Base-by-base conservation (phyloP, 2,113 vertebrate genomes). In the Hyperoodon ampullatus region DNA sequence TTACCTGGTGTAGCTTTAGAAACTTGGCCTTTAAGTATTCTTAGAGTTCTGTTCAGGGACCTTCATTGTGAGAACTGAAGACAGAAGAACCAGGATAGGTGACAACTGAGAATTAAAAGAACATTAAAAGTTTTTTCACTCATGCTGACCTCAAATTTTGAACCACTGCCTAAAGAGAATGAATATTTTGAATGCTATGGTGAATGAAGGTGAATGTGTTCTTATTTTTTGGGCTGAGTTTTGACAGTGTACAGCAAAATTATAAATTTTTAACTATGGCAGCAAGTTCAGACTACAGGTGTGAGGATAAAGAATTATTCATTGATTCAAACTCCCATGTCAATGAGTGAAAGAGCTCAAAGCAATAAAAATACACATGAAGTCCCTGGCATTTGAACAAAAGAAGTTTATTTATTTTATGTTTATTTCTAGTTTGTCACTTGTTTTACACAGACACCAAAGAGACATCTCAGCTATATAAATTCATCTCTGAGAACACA, bases 211-310 rank as follows among this genome's bases (percentile, higher is more conserved):
- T 66, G 33, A 53, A 85, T 23, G 50, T 88, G 9, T 82, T 47
- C 19, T 75, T 90, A 78, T 16, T 71, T 81, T 88, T 19, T 44
- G 53, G 70, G 33, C 30, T 74, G 39, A 80, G 30, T 84, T 95
- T 95, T 96, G 88, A 92, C 5, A 75, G 15, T 70, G 39, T 5
- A 42, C 12, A 81, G 55, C 6, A 96, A 75, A 91, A 88, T 94
- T 93, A 90, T 47, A 81, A 70, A 71, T 83, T 94, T 93, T 75
- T 83, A 87, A 95, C 16, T 75, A 72, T 55, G 39, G 24, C 58
- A 89, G n/a, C 9, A 81, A 96, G 66, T 87, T 95, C 70, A 92
- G 84, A 82, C 30, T 88, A 92, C 75, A 96, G 86, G 93, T 97
- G 58, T 92, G 82, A 96, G 35, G 35, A 66, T 93, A 55, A 92